Evolutionary conservation across 35 echinoderm and acorn worm genomes (phyloP), one percentile per base, ranked within the genome.

Genomic region (Apostichopus californicus): DNA sequence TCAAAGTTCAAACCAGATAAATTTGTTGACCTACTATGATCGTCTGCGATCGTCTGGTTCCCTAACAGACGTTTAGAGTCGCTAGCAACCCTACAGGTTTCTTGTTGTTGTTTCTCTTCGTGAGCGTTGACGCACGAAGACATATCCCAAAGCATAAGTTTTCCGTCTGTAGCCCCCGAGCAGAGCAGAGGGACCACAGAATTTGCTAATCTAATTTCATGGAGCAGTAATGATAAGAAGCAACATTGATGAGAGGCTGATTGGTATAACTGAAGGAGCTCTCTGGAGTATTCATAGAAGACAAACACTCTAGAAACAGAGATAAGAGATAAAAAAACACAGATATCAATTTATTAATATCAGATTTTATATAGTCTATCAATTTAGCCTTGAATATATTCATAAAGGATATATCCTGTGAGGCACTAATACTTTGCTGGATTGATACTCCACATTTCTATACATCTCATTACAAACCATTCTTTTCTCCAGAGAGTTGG

Each of bases 141-240:
- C 64, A 93, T 93, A 55, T 87, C 92, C 92, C 92, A 93, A 14
- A 93, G 86, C 3, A 53, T 81, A 56, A 93, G 54, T 77, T 52
- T 87, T 57, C 92, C 92, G 77, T 93, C 84, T 57, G 92, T 93
- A 14, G 82, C 82, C 65, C 78, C 92, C 71, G 81, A 58, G 17
- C 81, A 86, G 12, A 93, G 83, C 4, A 93, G 28, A 24, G 92
- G 92, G 46, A n/a, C 6, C 11, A 7, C 6, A 18, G 71, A 75
- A 22, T 75, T 75, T 75, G 15, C 20, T 75, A 75, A 75, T 20
- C 21, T 22, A 75, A 75, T 14, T 75, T 75, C 71, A 56, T 58
- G 55, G 18, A 85, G n/a, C 1, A 58, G 55, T 14, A 85, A 23
- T 58, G 81, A 58, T 59, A 85, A 21, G n/a, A 85, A 85, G 55